Evolutionary conservation across 2,888 invertebrate species (phyloP).

Genomic region (Barypeithes pellucidus): DNA sequence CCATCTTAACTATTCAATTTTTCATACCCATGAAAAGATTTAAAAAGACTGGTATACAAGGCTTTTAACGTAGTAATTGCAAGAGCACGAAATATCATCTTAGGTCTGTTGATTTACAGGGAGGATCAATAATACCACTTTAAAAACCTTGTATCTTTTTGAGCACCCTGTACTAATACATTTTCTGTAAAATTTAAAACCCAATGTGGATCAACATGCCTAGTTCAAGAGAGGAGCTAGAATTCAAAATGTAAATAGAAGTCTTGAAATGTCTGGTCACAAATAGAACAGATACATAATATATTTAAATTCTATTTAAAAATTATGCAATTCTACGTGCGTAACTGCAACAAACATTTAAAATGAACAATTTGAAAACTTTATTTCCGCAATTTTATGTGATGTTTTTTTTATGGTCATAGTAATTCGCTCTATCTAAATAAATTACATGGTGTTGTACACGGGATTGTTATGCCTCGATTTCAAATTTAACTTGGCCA

Average conservation of each 20-base stretch:
- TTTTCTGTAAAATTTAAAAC: conserved; percentile 24
- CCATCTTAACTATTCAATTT: too few relatives aligned
- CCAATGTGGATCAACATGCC: conserved; percentile 34
- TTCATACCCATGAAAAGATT: too few relatives aligned
- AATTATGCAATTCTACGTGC: conserved; percentile 7
- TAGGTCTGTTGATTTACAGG: too few relatives aligned
- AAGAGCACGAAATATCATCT: too few relatives aligned
- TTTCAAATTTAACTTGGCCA: conserved; percentile 88
- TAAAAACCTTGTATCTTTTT: too few relatives aligned
- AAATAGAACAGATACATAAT: conserved; percentile 27
- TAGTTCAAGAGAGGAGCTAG: background rate
- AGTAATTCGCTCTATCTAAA: background rate
- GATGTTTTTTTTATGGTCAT: conserved; percentile 72
- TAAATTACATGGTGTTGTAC: conserved; percentile 86
- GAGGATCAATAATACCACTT: too few relatives aligned
- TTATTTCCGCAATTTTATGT: conserved; percentile 32
- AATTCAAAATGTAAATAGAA: conserved; percentile 19
- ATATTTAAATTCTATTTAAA: conserved; percentile 30
- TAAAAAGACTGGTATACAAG: too few relatives aligned
- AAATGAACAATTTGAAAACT: background rate
- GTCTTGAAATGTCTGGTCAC: conserved; percentile 27
- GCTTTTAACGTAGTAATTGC: too few relatives aligned
- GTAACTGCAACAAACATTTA: background rate
- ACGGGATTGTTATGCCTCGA: conserved; percentile 86
- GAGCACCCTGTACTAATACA: too few relatives aligned